Percentiles rank a stretch among this genome's conserved stretches.
phyloP scores from a whole-genome alignment of 1,140 invertebrate species.

The Acromyrmex heyeri region DNA sequence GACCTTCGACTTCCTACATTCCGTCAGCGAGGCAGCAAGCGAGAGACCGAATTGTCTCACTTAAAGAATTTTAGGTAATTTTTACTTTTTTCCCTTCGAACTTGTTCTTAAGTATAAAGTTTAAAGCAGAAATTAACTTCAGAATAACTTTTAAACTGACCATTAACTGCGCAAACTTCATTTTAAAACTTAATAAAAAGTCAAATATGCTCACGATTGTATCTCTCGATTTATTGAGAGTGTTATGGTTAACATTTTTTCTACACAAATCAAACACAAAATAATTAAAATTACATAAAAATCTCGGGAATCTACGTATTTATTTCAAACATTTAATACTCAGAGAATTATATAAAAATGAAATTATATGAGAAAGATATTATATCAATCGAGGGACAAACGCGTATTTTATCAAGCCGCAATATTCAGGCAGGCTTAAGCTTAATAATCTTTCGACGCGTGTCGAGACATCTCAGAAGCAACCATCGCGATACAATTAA shows the following conservation, averaged over 20 bases:
- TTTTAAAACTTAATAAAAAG: slow-evolving; percentile 32
- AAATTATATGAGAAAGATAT: background rate
- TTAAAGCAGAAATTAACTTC: slow-evolving; percentile 10
- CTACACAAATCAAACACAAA: background rate
- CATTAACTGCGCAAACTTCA: slow-evolving; percentile 6
- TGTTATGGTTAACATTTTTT: background rate
- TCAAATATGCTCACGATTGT: slow-evolving; percentile 1
- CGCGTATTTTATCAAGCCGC: background rate
- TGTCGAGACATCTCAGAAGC: background rate
- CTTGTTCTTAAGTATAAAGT: slow-evolving; percentile 42
- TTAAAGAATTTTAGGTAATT: slow-evolving; percentile 19
- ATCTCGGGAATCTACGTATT: background rate
- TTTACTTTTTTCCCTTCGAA: slow-evolving; percentile 13
- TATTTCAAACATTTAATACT: background rate
- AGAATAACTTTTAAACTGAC: slow-evolving; percentile 16
- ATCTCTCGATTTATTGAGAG: background rate
- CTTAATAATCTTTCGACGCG: background rate
- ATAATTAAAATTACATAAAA: background rate
- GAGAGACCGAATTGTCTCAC: background rate
- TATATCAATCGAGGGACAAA: background rate
- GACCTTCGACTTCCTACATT: background rate
- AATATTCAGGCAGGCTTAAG: background rate
- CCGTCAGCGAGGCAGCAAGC: too few relatives aligned
- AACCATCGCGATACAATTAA: background rate
- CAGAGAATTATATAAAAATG: slow-evolving; percentile 10